Base-by-base conservation (phyloP, 1,140 invertebrate genomes). In the Teleogryllus occipitalis region DNA sequence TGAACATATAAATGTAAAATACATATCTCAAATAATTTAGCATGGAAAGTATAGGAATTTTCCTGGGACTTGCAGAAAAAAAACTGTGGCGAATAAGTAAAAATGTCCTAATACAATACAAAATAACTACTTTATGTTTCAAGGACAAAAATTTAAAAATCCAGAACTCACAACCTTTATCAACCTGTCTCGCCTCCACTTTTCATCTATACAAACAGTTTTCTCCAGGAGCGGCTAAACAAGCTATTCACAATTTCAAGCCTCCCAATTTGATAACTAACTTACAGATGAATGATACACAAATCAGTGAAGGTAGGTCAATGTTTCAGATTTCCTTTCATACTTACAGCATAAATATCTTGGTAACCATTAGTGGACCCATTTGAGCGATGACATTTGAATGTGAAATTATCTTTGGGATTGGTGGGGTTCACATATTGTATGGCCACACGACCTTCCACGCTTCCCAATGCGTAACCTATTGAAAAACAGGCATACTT, bases 371-470 rank as follows among this genome's bases (percentile, higher is more conserved):
- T 92, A 81, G 92, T 89, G 73, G 93, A 89, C 22, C 95, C 96
- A 85, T 96, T 96, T 0, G 96, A 96, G 39, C 98, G 90, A 87
- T 99, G 98, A 88, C 98, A 99, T 88, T 99, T 99, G 85, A 99
- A 99, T 4, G 98, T 99, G 85, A 99, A 99, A 87, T 99, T 99
- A 83, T 99, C 98, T 87, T 99, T 99, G 4, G 97, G 95, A 87
- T 96, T 98, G 22, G 90, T 86, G 8, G 97, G 92, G 86, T 95
- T 97, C 0, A 98, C 93, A 85, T 98, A 98, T 84, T 99, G 97
- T 83, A 99, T 98, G 46, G 97, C 97, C 4, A 99, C 97, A 74
- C 97, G 90, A 65, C 96, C 96, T 87, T 98, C 96, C n/a, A 97
- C 95, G 83, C 94, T 96, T 77, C 98, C 98, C 48, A 99, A 87